A percentile compares a stretch with the other conserved stretches of the same genome.
These are phyloP conservation scores for Diorhabda sublineata DNA, from an alignment of 1,140 invertebrate genomes.

Conservation along the genomic window DNA sequence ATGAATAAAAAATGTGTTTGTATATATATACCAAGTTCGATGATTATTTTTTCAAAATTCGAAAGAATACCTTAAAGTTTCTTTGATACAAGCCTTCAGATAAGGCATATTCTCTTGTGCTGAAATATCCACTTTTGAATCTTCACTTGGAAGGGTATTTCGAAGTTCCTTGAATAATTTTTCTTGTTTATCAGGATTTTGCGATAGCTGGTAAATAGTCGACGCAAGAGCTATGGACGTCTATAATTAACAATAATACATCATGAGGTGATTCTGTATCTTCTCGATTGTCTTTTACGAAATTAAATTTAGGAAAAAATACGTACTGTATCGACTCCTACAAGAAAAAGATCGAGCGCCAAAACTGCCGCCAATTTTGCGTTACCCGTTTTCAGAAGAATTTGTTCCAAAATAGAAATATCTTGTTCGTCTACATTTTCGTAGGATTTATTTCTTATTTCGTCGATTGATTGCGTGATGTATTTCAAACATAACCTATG, in stretches of 20 bases:
- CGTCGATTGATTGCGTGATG: constrained; percentile 53
- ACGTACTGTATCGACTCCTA: constrained; percentile 80
- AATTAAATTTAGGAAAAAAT: background rate
- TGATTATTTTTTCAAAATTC: background rate
- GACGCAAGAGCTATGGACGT: constrained; percentile 76
- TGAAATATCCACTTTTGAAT: constrained; percentile 57
- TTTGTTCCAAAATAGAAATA: constrained; percentile 60
- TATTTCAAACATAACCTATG: constrained; percentile 43
- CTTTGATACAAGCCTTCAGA: constrained; percentile 83
- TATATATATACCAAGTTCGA: background rate
- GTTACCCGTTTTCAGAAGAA: constrained; percentile 58
- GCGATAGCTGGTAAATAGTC: constrained; percentile 73
- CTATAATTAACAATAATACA: constrained; percentile 47
- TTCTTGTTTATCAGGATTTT: constrained; percentile 69
- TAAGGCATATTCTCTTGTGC: constrained; percentile 71
- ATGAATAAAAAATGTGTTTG: too few species aligned
- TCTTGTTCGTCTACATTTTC: constrained; percentile 47
- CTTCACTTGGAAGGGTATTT: constrained; percentile 53
- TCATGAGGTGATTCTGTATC: background rate
- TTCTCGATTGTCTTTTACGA: too few species aligned
- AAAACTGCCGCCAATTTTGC: constrained; percentile 70
- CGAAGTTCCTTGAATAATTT: constrained; percentile 67
- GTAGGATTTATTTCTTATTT: constrained; percentile 48
- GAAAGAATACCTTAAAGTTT: constrained; percentile 69
- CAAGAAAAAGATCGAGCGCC: constrained; percentile 78